Base-by-base conservation (phyloP, 2,113 vertebrate species). In the Antechinus flavipes region DNA sequence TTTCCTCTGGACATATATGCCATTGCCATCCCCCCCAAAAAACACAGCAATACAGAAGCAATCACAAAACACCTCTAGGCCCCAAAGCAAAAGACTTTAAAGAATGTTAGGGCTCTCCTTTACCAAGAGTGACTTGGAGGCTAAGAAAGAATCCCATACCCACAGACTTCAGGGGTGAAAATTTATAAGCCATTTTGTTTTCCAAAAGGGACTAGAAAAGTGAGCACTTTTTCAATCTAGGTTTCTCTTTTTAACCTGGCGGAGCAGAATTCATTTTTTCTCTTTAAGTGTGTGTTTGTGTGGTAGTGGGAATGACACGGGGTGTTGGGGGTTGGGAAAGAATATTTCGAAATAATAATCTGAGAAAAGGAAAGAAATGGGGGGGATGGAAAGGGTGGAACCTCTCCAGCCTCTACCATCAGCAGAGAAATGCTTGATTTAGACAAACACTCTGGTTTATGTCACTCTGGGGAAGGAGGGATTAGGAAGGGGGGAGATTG, bases 201-300 rank as follows among this genome's bases (percentile, higher is more conserved):
- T 92, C 92, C 95, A 52, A 52, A 52, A 52, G 93, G 54, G 27
- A 96, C 93, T 10, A 68, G 27, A 2, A 91, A 9, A 90, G 46
- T 24, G 8, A 53, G 11, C 26, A 47, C 19, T 84, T 54, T 19
- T 92, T 92, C 91, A 92, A 49, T 91, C 93, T 92, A 42, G n/a
- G 68, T 19, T 84, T 42, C 19, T 84, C 68, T 42, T 84, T 42
- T 42, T n/a, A 76, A 19, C 19, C 19, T 84, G 35, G n/a, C n/a
- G 23, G 6, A 84, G n/a, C 19, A 42, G 68, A 84, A 42, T 42
- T n/a, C 68, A 42, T 8, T 19, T 84, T 84, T 84, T 84, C n/a
- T 84, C 68, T n/a, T 42, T 42, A 84, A 42, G 68, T 84, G 68
- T 84, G 7, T 84, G 42, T 84, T 42, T 84, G n/a, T 42, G 19